These are phyloP conservation scores for Cephus pulcher DNA, from an alignment of 2,888 invertebrate genomes.

Conservation along the genomic window DNA sequence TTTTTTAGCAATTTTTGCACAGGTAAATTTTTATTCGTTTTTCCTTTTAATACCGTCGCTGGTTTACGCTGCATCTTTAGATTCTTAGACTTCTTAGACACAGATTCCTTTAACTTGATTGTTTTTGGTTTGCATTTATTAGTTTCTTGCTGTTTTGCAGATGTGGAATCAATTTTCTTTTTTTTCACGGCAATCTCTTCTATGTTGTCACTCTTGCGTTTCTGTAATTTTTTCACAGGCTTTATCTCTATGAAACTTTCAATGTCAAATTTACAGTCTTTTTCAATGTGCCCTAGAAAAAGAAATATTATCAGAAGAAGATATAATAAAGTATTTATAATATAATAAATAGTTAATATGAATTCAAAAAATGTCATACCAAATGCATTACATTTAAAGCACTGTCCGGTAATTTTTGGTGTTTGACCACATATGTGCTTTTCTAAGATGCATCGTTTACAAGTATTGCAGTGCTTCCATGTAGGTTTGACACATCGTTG, in stretches of 20 bases:
- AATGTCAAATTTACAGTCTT: constrained; percentile 36
- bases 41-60: neutral
- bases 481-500: constrained; percentile 85
- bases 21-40: neutral
- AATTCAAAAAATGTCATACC: constrained; percentile 32
- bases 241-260: neutral
- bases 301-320: constrained; percentile 7
- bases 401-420: constrained; percentile 49
- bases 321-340: constrained; percentile 11
- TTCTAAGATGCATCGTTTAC: constrained; percentile 74
- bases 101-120: neutral
- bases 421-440: constrained; percentile 69
- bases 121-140: constrained; percentile 13
- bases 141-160: constrained; percentile 19
- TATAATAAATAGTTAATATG: neutral
- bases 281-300: constrained; percentile 46
- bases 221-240: constrained; percentile 15
- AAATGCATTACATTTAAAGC: constrained; percentile 49
- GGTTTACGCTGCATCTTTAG: neutral
- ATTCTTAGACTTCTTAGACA: neutral
- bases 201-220: constrained; percentile 22
- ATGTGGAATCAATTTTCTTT: neutral
- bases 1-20: neutral
- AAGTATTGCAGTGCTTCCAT: constrained; percentile 82
- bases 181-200: constrained; percentile 9